Evolutionary conservation across 2,797 vertebrate genomes (phyloP), one percentile per base, ranked within the genome.

Genomic region (Enteromius unitaeniatus): DNA sequence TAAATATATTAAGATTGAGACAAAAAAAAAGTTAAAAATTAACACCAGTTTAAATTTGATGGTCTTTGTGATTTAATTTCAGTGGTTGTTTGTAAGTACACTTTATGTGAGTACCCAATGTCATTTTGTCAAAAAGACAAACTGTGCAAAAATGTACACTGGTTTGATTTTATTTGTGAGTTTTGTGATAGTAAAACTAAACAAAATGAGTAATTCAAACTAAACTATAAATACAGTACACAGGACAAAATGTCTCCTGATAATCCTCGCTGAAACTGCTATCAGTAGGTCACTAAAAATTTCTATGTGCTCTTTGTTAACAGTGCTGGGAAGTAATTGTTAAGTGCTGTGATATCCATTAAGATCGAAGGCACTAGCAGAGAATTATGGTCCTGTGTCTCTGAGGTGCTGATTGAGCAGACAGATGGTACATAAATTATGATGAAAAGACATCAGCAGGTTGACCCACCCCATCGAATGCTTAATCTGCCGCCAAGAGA

Each of bases 391-490:
- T 88, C 31, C 85, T 81, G 88, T 91, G 92, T 94, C 93, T 94
- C 92, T 14, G 85, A 93, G 92, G 93, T 93, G 92, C 94, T 93
- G 93, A 94, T 90, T 91, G 92, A 91, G 89, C 62, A 78, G 89
- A 90, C 93, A 95, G 94, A 94, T 94, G 94, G 93, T 89, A 89
- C 85, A 93, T 93, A 93, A 93, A 93, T 95, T 93, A 93, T 88
- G 91, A 94, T 93, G 91, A 94, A 94, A 93, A 93, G 90, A 91
- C 92, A 93, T 92, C 89, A 91, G 88, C 88, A 89, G 91, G 91
- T 92, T 90, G 91, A 91, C 88, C 86, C 78, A 87, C 88, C 88
- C 89, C 82, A 88, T 93, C 86, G 84, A 79, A 90, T 69, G 89
- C 92, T 94, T 94, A 93, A 95, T 95, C 93, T 93, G 89, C 85